Conservation (phyloP, 2,888 invertebrate species). For the Allolobophora icterica region DNA sequence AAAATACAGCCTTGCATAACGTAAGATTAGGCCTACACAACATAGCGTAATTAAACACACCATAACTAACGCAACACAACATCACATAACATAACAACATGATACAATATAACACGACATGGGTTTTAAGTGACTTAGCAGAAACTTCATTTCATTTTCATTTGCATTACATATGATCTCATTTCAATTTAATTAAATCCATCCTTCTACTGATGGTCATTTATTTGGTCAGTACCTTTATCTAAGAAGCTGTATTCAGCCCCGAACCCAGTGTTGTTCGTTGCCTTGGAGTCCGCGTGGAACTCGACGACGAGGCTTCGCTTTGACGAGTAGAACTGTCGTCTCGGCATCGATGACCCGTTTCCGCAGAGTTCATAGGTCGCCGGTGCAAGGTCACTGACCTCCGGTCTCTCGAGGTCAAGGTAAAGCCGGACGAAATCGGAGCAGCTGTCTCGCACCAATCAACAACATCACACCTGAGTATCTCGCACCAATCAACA, state of each 20-base stretch:
- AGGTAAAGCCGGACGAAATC: slow-evolving; percentile 61
- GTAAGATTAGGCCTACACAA: no score
- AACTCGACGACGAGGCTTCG: slow-evolving; percentile 62
- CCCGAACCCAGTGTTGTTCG: slow-evolving; percentile 57
- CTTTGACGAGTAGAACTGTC: slow-evolving; percentile 59
- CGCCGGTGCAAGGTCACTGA: slow-evolving; percentile 57
- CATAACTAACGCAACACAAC: no score
- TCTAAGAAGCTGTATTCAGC: slow-evolving; percentile 60
- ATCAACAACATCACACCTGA: background rate
- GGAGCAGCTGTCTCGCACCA: slow-evolving; percentile 55
- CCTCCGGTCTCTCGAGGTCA: slow-evolving; percentile 61
- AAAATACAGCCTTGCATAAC: no score
- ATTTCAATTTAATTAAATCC: no score
- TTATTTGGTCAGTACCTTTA: slow-evolving; percentile 51
- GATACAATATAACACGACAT: no score
- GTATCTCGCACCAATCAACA: no score
- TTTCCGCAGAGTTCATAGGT: slow-evolving; percentile 61
- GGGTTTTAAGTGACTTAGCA: no score
- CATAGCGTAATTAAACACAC: no score
- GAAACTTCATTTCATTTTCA: no score
- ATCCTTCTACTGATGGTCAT: no score
- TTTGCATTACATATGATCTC: no score
- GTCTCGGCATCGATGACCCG: slow-evolving; percentile 53
- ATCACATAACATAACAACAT: no score
- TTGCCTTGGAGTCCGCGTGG: slow-evolving; percentile 53